Conservation (phyloP, 2,113 vertebrate species). For the Micromys minutus region DNA sequence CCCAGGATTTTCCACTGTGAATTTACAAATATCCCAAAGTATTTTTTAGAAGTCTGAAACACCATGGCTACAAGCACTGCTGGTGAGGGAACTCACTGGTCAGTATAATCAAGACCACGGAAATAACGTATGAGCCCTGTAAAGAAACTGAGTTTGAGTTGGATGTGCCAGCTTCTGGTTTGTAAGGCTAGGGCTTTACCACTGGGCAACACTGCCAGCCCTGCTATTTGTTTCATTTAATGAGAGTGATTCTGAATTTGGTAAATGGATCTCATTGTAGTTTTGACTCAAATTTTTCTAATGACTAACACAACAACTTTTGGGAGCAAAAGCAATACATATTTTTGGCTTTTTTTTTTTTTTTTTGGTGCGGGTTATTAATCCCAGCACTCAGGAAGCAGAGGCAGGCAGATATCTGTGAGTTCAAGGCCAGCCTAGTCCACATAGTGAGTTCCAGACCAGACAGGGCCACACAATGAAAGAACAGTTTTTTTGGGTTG, state of each 20-base stretch:
- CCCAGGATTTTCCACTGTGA: not conserved
- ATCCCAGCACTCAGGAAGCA: not conserved
- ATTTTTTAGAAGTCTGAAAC: not conserved
- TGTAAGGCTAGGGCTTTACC: not conserved
- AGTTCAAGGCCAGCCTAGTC: not conserved
- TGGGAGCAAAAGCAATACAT: not conserved
- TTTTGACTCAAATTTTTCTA: not conserved
- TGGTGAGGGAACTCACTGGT: not conserved
- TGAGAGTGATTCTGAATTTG: not conserved
- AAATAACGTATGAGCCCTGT: conserved; percentile 23
- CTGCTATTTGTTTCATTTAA: not conserved
- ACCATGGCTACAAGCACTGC: not conserved
- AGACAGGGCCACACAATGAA: not conserved
- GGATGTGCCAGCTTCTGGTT: not conserved
- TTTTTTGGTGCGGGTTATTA: not conserved
- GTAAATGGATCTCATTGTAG: not conserved
- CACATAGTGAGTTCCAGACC: not conserved
- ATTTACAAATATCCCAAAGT: not conserved
- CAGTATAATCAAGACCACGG: not conserved
- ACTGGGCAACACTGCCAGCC: not conserved
- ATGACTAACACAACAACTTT: not conserved
- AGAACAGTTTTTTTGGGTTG: conserved; percentile 8
- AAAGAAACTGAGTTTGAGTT: not conserved
- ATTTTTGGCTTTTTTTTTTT: too few species aligned
- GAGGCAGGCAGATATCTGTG: not conserved